Conservation (phyloP, 2,113 vertebrate species). For the Salvator merianae region DNA sequence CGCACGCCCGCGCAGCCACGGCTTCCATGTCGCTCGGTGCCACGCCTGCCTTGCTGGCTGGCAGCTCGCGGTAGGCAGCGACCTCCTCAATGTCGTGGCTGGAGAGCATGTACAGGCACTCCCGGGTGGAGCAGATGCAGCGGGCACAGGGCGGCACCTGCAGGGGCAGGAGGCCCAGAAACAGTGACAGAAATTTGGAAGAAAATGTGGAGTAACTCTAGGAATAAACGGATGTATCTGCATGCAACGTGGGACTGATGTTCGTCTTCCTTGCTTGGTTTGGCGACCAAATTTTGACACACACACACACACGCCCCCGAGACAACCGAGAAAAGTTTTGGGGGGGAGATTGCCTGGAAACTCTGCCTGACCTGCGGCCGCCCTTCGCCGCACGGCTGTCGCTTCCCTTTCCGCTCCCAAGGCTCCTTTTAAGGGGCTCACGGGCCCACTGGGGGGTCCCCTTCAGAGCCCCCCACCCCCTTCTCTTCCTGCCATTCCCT, state of each 20-base stretch:
- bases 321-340: no score
- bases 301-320: not conserved
- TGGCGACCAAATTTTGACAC: no score
- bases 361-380: no score
- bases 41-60: slow-evolving; percentile 38
- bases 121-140: slow-evolving; percentile 70
- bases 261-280: not conserved
- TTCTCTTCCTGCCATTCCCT: not conserved
- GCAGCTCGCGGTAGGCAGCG: slow-evolving; percentile 46
- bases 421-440: not conserved
- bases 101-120: slow-evolving; percentile 72
- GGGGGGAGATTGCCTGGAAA: not conserved
- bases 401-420: no score
- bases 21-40: slow-evolving; percentile 11
- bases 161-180: rapidly evolving
- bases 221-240: not conserved
- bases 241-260: not conserved
- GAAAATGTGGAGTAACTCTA: not conserved
- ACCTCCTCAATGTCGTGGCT: slow-evolving; percentile 67
- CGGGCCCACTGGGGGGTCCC: no score
- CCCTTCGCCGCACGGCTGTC: no score
- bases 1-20: slow-evolving; percentile 31
- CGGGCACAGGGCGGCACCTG: slow-evolving; percentile 68
- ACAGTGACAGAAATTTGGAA: not conserved
- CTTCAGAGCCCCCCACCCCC: rapidly evolving